Base-by-base conservation (phyloP, 2,888 invertebrate species). In the Pelosia muscerda region DNA sequence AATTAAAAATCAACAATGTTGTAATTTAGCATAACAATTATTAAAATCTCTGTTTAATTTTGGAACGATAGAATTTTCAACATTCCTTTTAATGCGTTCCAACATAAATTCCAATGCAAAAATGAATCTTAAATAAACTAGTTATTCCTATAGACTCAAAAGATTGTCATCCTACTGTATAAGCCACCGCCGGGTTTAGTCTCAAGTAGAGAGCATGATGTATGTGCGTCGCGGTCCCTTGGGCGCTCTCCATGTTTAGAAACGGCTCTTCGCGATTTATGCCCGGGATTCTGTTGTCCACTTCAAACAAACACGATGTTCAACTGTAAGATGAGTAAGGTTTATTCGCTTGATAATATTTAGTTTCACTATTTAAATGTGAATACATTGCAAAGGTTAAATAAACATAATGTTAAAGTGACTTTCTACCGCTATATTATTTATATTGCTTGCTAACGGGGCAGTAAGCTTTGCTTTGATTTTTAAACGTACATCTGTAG, bases 251-350 rank as follows among this genome's bases (percentile, higher is more conserved):
- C 71, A 75, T 80, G 76, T 71, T 81, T 82, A 81, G 82, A 76
- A 81, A 81, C 79, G 83, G 83, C 76, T 78, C 74, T 79, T 73
- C 49, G 70, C 80, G 77, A 88, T 90, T 87, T 88, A 89, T 87
- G 84, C 82, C 80, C 75, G 73, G 88, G 89, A 88, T 91, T 81
- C 67, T 23, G 65, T 62, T 77, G 80, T 81, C 80, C 79, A 81
- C 81, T 91, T 88, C 86, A 88, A 89, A 88, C 86, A 90, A 90
- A 90, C 88, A 89, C 79, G 71, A 69, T 81, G 76, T 81, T 79
- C 81, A 84, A 86, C 83, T 84, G 79, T 86, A 70, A 69, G 69
- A 68, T 73, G 70, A 73, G 60, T 63, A 63, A 34, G 62, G 57
- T 57, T 57, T 58, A 42, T 22, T 9, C n/a, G 25, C 56, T 53